Percentiles rank a stretch among this genome's conserved stretches.
Conservation (phyloP, 2,888 invertebrate genomes). For the Eupithecia pulchellata region DNA sequence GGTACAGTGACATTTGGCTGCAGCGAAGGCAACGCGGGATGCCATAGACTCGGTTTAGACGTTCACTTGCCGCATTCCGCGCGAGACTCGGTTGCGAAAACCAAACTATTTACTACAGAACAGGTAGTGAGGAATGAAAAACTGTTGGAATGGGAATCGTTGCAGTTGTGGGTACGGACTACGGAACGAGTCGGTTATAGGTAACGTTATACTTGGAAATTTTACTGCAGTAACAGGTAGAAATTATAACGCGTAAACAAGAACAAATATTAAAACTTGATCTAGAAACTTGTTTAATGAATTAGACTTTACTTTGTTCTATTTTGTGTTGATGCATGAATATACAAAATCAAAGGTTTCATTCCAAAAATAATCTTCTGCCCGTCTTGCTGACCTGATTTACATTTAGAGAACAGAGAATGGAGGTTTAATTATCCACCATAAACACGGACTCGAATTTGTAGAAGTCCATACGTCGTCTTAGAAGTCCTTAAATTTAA, state of each 20-base stretch:
- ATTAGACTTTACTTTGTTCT: background rate
- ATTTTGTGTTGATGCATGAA: background rate
- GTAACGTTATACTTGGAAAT: background rate
- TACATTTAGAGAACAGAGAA: constrained; percentile 60
- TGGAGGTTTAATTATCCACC: constrained; percentile 48
- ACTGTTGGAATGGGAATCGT: constrained; percentile 28
- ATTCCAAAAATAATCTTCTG: background rate
- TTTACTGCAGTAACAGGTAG: background rate
- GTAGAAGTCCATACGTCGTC: no score
- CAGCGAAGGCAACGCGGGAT: constrained; percentile 64
- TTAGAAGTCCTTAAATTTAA: constrained; percentile 14
- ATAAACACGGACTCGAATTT: constrained; percentile 29
- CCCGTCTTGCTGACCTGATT: constrained; percentile 45
- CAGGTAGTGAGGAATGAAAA: constrained; percentile 41
- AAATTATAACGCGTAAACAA: background rate
- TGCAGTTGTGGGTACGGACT: constrained; percentile 17
- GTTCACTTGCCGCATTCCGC: constrained; percentile 79
- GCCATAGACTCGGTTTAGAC: constrained; percentile 64
- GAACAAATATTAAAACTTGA: constrained; percentile 53
- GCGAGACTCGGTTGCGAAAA: constrained; percentile 65
- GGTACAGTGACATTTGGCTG: constrained; percentile 75
- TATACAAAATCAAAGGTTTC: background rate
- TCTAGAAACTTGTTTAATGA: constrained; percentile 40
- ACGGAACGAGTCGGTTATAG: constrained; percentile 11
- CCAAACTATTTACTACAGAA: constrained; percentile 48